phyloP scores from a whole-genome alignment of 2,797 vertebrate genomes.

The Anisognathus igniventris region DNA sequence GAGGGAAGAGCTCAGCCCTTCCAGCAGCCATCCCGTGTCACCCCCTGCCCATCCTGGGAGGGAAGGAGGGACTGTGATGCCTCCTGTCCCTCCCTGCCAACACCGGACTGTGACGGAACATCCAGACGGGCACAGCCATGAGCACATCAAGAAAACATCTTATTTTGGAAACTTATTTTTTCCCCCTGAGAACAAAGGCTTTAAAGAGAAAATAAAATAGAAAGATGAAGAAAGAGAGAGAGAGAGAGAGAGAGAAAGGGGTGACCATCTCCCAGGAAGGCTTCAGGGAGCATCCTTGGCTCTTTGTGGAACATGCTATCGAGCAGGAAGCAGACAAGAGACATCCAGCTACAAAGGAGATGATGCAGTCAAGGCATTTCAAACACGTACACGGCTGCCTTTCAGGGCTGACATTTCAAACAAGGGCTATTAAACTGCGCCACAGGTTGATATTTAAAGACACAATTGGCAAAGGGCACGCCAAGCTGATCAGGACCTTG shows the following conservation, averaged over 20 bases:
- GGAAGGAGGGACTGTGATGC: not conserved
- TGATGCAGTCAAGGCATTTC: constrained; percentile 62
- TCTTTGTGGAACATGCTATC: constrained; percentile 47
- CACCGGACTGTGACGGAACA: constrained; percentile 70
- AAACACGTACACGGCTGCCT: constrained; percentile 8
- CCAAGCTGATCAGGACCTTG: not conserved
- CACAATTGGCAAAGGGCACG: constrained; percentile 46
- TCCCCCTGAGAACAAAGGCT: constrained; percentile 45
- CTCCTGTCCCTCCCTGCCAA: constrained; percentile 47
- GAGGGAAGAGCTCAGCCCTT: not conserved
- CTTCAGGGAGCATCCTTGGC: constrained; percentile 38
- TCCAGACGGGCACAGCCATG: constrained; percentile 7
- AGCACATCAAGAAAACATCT: not conserved
- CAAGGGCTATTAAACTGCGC: not conserved
- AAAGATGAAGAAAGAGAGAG: not conserved
- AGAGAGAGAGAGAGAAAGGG: not conserved
- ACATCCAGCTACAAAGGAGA: constrained; percentile 36
- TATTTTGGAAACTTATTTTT: constrained; percentile 21
- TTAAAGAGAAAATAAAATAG: not conserved
- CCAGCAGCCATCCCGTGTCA: not conserved
- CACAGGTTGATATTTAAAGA: constrained; percentile 33
- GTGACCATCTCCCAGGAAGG: constrained; percentile 29
- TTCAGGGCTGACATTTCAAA: constrained; percentile 37
- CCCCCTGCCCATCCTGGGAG: not conserved
- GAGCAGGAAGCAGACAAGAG: constrained; percentile 64